A percentile compares a stretch with the other conserved stretches of the same genome.
Evolutionary conservation across 2,797 vertebrate species (phyloP).

Genomic region (Rhodeus uyekii): DNA sequence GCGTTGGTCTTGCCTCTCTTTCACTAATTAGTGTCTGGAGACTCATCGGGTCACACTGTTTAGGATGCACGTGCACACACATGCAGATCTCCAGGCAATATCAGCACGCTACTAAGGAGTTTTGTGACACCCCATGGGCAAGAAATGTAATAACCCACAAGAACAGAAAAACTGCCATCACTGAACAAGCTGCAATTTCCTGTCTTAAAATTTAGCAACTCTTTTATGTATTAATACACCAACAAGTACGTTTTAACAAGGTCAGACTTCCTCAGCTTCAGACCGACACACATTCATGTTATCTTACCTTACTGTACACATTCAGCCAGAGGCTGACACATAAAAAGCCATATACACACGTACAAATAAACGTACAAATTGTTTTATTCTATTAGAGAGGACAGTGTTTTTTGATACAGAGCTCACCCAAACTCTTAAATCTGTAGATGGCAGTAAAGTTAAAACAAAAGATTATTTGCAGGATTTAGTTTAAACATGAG

Average conservation of each 20-base stretch:
- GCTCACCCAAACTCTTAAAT: background rate
- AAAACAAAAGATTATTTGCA: background rate
- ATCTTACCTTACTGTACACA: background rate
- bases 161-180: constrained; percentile 49
- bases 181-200: constrained; percentile 55
- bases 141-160: constrained; percentile 64
- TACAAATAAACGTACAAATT: background rate
- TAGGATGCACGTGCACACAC: constrained; percentile 20
- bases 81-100: constrained; percentile 37
- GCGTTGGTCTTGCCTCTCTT: constrained; percentile 51
- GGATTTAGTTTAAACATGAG: background rate
- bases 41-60: constrained; percentile 40
- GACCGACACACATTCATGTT: background rate
- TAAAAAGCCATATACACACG: constrained; percentile 17
- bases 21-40: constrained; percentile 58
- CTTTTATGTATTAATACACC: constrained; percentile 43
- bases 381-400: constrained; percentile 1
- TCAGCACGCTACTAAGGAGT: constrained; percentile 49
- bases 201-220: constrained; percentile 50
- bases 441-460: background rate
- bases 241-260: background rate
- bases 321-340: background rate
- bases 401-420: background rate
- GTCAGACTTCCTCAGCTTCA: constrained; percentile 12
- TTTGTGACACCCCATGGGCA: constrained; percentile 58